A percentile compares a stretch with the other conserved stretches of the same genome.
phyloP scores from a whole-genome alignment of 2,113 vertebrate genomes.

The Cettia cetti region DNA sequence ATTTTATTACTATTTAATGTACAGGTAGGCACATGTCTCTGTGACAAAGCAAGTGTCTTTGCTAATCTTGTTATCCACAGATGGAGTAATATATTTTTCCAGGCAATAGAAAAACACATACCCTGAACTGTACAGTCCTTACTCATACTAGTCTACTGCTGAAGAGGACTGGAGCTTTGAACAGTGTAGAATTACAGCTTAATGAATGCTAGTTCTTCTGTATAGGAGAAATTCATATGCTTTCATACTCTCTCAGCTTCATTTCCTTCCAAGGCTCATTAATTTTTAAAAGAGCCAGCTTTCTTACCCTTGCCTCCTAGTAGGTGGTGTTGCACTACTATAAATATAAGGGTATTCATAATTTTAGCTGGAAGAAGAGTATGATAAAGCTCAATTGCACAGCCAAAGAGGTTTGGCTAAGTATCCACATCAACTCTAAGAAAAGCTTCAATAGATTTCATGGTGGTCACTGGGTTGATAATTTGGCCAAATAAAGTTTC shows the following conservation, averaged over 20 bases:
- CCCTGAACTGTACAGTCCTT: background rate
- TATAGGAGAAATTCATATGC: constrained; percentile 53
- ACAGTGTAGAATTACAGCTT: constrained; percentile 51
- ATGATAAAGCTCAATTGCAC: constrained; percentile 41
- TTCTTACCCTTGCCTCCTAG: constrained; percentile 58
- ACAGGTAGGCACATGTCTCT: background rate
- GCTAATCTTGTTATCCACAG: background rate
- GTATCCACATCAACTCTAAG: constrained; percentile 5
- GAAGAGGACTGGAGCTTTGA: constrained; percentile 42
- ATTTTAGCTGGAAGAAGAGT: constrained; percentile 32
- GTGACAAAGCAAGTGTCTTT: constrained; percentile 3
- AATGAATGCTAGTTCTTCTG: constrained; percentile 59
- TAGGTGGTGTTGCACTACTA: constrained; percentile 58
- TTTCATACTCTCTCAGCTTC: constrained; percentile 64
- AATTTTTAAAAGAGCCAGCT: constrained; percentile 63
- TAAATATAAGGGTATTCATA: constrained; percentile 48
- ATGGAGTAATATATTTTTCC: constrained; percentile 38
- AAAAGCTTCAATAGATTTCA: background rate
- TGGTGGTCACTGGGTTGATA: constrained; percentile 8
- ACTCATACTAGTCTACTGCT: constrained; percentile 4
- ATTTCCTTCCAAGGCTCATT: constrained; percentile 67
- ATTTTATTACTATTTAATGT: background rate
- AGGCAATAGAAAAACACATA: background rate
- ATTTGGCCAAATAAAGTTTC: background rate
- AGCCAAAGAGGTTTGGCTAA: constrained; percentile 36